Evolutionary conservation across 1,140 invertebrate genomes (phyloP), one percentile per base, ranked within the genome.

Genomic region (Drosophila seguyi): DNA sequence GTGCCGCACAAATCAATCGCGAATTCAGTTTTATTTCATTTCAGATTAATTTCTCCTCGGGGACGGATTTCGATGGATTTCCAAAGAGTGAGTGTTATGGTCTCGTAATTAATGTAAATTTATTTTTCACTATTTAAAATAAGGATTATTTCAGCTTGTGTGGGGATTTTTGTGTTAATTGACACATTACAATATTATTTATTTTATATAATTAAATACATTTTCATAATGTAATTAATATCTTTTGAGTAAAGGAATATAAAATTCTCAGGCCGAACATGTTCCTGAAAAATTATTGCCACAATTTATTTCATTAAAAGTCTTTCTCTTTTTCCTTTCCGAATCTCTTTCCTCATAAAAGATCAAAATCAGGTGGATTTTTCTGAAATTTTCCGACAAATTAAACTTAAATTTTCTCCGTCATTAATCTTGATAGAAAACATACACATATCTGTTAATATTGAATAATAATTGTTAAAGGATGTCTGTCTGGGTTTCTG

Each of bases 381-480:
- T 72, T 58, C 22, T 10, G 42, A 50, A 65, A 72, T 59, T 73
- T 72, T 73, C 68, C 68, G 52, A 72, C 68, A 72, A 72, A 72
- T 72, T 72, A 34, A 58, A 71, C 68, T 48, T 39, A 71, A 59
- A 73, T 73, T 73, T 72, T 73, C 69, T 42, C 36, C 31, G 14
- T 38, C 53, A 73, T 73, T 72, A 72, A 72, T 75, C 61, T 53
- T 59, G 48, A 77, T 76, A 38, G 34, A 25, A 16, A 14, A n/a
- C 14, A 53, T 14, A 22, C 8, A 29, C 34, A 50, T 25, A 45
- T 27, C 25, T 75, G 59, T 68, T 67, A 57, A 68, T 68, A 77
- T 76, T 77, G 62, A 72, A 73, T 72, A 73, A 73, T 73, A 73
- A 73, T 73, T 73, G 67, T 72, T 72, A 73, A 73, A 50, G 53